phyloP scores from a whole-genome alignment of 2,888 invertebrate species.

The Caenorhabditis plicata region DNA sequence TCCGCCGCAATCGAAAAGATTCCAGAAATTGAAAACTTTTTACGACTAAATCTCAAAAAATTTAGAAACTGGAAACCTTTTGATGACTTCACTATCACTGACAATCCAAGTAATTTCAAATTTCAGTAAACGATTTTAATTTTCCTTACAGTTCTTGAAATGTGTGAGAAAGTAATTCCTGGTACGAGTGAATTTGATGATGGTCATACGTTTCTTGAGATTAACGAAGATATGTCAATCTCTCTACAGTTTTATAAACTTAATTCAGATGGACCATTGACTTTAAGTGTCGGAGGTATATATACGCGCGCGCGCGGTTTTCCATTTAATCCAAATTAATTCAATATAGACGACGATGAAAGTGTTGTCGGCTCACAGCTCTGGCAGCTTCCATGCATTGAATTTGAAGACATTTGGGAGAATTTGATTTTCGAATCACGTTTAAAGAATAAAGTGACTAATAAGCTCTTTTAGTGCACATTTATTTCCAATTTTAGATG shows the following conservation, averaged over 20 bases:
- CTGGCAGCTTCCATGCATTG: constrained; percentile 79
- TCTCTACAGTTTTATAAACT: constrained; percentile 47
- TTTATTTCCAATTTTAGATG: constrained; percentile 70
- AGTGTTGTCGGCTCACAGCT: constrained; percentile 66
- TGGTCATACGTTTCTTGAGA: constrained; percentile 11
- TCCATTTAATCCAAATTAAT: no score
- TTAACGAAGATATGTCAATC: constrained; percentile 1
- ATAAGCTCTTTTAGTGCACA: not conserved
- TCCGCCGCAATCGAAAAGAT: constrained; percentile 12
- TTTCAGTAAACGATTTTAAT: not conserved
- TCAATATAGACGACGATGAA: constrained; percentile 26
- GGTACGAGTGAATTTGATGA: constrained; percentile 22
- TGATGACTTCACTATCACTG: not conserved
- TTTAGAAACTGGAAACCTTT: constrained; percentile 27
- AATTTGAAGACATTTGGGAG: constrained; percentile 86
- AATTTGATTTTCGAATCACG: constrained; percentile 79
- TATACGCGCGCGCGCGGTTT: no score
- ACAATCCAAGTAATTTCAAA: not conserved
- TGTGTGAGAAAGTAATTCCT: constrained; percentile 14
- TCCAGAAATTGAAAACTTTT: constrained; percentile 11
- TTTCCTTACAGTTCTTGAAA: constrained; percentile 7
- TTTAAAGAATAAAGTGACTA: constrained; percentile 75
- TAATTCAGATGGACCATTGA: constrained; percentile 34
- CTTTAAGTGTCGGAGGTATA: constrained; percentile 14
- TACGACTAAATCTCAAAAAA: not conserved